Base-by-base conservation (phyloP, 2,888 invertebrate genomes). In the Torymus aiolomorphi region DNA sequence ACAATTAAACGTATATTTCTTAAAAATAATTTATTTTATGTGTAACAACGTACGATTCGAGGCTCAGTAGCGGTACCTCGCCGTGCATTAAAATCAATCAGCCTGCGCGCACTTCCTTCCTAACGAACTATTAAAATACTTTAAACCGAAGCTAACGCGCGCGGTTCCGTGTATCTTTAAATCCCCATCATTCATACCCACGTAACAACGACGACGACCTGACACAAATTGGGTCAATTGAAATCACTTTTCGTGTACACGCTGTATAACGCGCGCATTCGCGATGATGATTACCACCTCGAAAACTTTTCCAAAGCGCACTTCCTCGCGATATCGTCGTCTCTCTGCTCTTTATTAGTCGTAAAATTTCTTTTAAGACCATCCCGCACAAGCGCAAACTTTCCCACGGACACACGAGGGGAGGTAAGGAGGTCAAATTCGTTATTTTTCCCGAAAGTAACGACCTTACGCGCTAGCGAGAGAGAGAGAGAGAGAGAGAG, bases 281-380 rank as follows among this genome's bases (percentile, higher is more conserved):
- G 31, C 31, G 31, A 31, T 3, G 54, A 52, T 61, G 31, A 42
- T 51, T 63, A 20, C n/a, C 14, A 49, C n/a, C 63, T 20, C 20
- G 69, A 52, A 24, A 70, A 74, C n/a, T 62, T 79, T 61, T 31
- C 11, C 49, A 14, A 18, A 57, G 18, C 20, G 51, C 54, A 42
- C 18, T 63, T 62, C 20, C 24, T 11, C 14, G 57, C 52, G 14
- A 42, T 62, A 70, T 67, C 75, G 62, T 69, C 66, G n/a, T 79
- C 66, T 3, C 3, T 8, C 1, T 31, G 31, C 31, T 31, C 79
- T 76, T 71, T 80, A 80, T 80, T 80, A 80, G 67, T 76, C 76
- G 76, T 80, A 72, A 80, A 80, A 76, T 73, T 67, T 80, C 20
- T n/a, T 69, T 67, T 72, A 80, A 76, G 72, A 72, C 72, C 76